A percentile compares a stretch with the other conserved stretches of the same genome.
phyloP scores from a whole-genome alignment of 2,113 vertebrate species.

The Todiramphus chloris region DNA sequence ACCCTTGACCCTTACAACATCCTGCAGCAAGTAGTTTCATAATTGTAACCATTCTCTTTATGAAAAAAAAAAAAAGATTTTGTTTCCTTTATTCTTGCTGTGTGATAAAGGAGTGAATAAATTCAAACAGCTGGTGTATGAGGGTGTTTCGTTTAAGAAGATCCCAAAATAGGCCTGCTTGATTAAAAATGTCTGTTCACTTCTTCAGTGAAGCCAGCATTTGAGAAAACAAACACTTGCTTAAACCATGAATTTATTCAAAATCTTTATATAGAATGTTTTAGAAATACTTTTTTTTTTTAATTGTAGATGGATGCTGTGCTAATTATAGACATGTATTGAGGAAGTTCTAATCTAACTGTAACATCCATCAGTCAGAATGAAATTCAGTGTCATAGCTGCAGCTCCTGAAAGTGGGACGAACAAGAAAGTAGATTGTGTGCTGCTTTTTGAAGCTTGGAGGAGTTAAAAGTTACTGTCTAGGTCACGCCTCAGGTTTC shows the following conservation, averaged over 20 bases:
- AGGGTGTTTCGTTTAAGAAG: constrained; percentile 6
- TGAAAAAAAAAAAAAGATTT: neutral
- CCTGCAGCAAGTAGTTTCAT: neutral
- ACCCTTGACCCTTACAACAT: neutral
- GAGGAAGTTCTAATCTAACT: neutral
- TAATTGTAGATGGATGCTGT: neutral
- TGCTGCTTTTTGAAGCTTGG: neutral
- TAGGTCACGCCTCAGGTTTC: neutral
- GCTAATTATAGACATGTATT: neutral
- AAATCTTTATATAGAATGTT: neutral
- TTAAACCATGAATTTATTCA: neutral
- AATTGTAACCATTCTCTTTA: neutral
- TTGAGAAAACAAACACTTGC: neutral
- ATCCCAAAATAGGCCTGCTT: neutral
- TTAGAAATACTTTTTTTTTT: neutral
- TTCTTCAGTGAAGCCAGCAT: neutral
- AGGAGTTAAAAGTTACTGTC: neutral
- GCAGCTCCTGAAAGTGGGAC: neutral
- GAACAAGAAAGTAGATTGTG: neutral
- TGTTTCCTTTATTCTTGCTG: neutral
- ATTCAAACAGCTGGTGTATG: constrained; percentile 16
- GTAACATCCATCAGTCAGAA: neutral
- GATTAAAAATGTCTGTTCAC: constrained; percentile 22
- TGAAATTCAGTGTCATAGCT: neutral
- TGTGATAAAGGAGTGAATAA: neutral